Conservation (phyloP, 2,888 invertebrate genomes). For the Agrypnus murinus region DNA sequence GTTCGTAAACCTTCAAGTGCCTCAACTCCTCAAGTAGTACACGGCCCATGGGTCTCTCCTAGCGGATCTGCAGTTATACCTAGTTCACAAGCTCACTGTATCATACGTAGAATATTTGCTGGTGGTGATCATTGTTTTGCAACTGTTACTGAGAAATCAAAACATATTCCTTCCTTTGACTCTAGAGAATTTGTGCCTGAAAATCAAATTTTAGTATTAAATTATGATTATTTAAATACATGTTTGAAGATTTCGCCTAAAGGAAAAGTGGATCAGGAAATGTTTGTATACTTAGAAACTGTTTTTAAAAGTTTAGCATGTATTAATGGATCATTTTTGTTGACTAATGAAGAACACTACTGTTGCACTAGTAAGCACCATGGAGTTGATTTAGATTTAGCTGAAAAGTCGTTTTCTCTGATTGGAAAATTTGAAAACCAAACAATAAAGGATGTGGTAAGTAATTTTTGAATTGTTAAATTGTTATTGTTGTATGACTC, state of each 20-base stretch:
- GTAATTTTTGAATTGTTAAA: constrained; percentile 60
- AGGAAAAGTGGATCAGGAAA: constrained; percentile 81
- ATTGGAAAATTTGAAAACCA: constrained; percentile 83
- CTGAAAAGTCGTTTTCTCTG: constrained; percentile 80
- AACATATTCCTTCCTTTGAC: constrained; percentile 76
- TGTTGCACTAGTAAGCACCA: constrained; percentile 87
- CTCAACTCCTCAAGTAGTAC: constrained; percentile 79
- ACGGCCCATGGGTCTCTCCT: constrained; percentile 83
- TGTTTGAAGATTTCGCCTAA: constrained; percentile 78
- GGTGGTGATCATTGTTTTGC: constrained; percentile 94
- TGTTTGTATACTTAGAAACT: constrained; percentile 83
- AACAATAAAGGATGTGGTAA: constrained; percentile 82
- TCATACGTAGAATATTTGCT: constrained; percentile 70
- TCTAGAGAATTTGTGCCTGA: constrained; percentile 75
- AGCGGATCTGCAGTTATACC: constrained; percentile 70
- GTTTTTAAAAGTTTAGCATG: constrained; percentile 91
- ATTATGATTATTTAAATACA: constrained; percentile 74
- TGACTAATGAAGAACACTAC: constrained; percentile 80
- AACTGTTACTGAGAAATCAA: constrained; percentile 72
- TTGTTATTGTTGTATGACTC: too few species aligned
- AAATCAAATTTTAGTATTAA: constrained; percentile 81
- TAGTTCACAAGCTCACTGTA: constrained; percentile 67
- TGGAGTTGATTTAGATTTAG: constrained; percentile 83
- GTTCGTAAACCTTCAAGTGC: constrained; percentile 74
- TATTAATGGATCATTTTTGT: constrained; percentile 91